Base-by-base conservation (phyloP, 2,888 invertebrate genomes). In the Ophion costatus region DNA sequence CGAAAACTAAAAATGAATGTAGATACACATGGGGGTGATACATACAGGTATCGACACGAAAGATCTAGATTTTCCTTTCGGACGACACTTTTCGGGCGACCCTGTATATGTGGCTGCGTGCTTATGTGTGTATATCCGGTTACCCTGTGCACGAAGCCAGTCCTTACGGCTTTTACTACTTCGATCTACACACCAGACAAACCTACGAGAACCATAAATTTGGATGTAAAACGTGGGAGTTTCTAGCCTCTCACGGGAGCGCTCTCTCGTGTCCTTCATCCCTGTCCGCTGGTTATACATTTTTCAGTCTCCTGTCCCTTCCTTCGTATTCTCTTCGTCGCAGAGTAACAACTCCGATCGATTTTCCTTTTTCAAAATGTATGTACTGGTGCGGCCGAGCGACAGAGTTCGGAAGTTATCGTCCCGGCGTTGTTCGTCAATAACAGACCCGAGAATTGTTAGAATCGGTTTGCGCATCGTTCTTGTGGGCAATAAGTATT, bases 101-200 rank as follows among this genome's bases (percentile, higher is more conserved):
- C 11, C 14, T 3, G 45, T 45, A 45, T 45, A 45, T 11, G 45
- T 45, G 45, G 3, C 10, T 45, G 11, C 45, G 2, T 11, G 38
- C 6, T 45, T 64, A 11, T 63, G 14, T 29, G 17, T n/a, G 17
- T 38, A 64, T 1, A 64, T 38, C 45, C 11, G 45, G 14, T 45
- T 45, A 45, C 45, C 7, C 45, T 42, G 33, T 22, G 45, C n/a
- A 59, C 42, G 24, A 24, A 76, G 38, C 11, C 51, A 66, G 75
- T 11, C 67, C 22, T 79, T 64, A 66, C 42, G 56, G 71, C 80
- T 85, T 85, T 85, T 80, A 80, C 77, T 67, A 76, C 77, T 29
- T 66, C 71, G 75, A 81, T 82, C 81, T 66, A 66, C 75, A 82
- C 45, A 61, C 70, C 78, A 7, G n/a, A 63, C 56, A 70, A 38